phyloP scores from a whole-genome alignment of 1,140 invertebrate species.

The Sycophila sp. region DNA sequence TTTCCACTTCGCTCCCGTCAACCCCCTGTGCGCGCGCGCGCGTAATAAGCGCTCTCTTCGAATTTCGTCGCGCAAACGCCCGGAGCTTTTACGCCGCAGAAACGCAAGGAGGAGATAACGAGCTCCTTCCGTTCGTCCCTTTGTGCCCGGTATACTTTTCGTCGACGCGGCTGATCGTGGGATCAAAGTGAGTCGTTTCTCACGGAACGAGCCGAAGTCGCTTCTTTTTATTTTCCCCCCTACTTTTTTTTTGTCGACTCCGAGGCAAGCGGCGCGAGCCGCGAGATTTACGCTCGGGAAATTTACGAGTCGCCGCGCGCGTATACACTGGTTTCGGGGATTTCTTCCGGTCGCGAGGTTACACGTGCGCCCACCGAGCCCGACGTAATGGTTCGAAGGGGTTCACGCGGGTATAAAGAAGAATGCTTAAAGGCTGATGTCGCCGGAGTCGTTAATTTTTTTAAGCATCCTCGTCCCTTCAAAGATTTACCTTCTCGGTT shows the following conservation, averaged over 20 bases:
- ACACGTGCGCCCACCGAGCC: too few relatives aligned
- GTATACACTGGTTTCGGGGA: too few relatives aligned
- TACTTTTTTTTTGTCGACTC: not conserved
- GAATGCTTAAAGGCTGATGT: not conserved
- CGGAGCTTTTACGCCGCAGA: not conserved
- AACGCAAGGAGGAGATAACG: too few relatives aligned
- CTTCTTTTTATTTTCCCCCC: not conserved
- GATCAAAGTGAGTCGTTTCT: conserved; percentile 12
- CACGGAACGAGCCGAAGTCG: not conserved
- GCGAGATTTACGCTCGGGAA: not conserved
- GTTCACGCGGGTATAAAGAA: not conserved
- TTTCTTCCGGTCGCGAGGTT: not conserved
- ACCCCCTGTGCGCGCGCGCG: too few relatives aligned
- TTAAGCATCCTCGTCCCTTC: too few relatives aligned
- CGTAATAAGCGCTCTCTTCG: not conserved
- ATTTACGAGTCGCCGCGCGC: not conserved
- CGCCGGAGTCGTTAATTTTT: not conserved
- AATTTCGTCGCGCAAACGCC: not conserved
- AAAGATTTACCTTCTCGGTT: not conserved
- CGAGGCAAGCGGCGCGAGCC: not conserved
- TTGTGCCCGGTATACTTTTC: too few relatives aligned
- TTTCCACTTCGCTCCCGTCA: too few relatives aligned
- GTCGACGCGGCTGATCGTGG: not conserved
- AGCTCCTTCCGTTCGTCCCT: too few relatives aligned
- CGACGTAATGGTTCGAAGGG: too few relatives aligned